Percentiles rank a stretch among this genome's conserved stretches.
Evolutionary conservation across 2,888 invertebrate genomes (phyloP).

Genomic region (Adelognathus sp.): DNA sequence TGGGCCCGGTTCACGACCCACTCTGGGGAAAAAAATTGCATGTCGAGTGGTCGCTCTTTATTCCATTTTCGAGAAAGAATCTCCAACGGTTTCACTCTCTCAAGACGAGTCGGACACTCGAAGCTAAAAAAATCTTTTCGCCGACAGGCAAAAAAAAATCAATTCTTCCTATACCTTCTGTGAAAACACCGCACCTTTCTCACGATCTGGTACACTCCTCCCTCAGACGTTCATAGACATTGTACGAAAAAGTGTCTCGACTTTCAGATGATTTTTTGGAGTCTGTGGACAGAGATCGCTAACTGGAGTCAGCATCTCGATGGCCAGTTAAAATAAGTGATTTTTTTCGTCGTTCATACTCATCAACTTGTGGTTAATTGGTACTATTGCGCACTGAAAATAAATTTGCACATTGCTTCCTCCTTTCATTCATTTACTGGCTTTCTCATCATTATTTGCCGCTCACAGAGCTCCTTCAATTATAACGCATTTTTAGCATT

Average conservation of each 20-base stretch:
- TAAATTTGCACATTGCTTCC: too few relatives aligned
- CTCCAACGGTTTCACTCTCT: not conserved
- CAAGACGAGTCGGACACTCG: not conserved
- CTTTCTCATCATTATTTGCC: too few relatives aligned
- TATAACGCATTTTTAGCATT: too few relatives aligned
- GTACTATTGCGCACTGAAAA: too few relatives aligned
- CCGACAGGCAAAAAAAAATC: not conserved
- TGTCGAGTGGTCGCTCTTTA: not conserved
- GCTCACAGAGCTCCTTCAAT: too few relatives aligned
- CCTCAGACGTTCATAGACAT: not conserved
- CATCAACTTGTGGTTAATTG: too few relatives aligned
- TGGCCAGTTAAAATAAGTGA: too few relatives aligned
- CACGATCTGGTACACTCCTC: not conserved
- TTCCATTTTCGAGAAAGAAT: constrained; percentile 2
- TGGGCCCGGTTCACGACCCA: constrained; percentile 20
- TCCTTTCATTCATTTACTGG: too few relatives aligned
- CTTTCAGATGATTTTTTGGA: not conserved
- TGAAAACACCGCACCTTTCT: not conserved
- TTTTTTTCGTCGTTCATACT: too few relatives aligned
- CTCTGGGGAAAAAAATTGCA: not conserved
- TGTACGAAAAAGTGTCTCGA: not conserved
- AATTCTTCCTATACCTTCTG: not conserved
- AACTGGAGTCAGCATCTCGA: too few relatives aligned
- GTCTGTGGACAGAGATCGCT: too few relatives aligned
- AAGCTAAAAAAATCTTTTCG: constrained; percentile 18